Percentiles rank a stretch among this genome's conserved stretches.
phyloP scores from a whole-genome alignment of 2,888 invertebrate genomes.

The Siphlonurus alternatus region DNA sequence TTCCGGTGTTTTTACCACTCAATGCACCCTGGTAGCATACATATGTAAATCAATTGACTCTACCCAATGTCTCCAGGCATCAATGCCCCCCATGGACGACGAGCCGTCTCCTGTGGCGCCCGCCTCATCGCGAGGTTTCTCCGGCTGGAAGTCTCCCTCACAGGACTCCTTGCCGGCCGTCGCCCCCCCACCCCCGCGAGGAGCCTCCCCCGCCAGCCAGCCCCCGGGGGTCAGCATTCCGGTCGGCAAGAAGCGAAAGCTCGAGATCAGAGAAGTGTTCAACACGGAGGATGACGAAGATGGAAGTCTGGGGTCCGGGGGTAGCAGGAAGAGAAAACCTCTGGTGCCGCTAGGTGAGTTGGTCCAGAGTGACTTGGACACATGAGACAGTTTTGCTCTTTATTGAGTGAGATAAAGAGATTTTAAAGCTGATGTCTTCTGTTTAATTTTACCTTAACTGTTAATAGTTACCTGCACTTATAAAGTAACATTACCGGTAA shows the following conservation, averaged over 20 bases:
- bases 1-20: no score
- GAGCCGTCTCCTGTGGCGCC: background rate
- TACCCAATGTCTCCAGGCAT: background rate
- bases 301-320: conserved; percentile 30
- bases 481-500: no score
- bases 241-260: conserved; percentile 41
- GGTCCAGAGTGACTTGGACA: conserved; percentile 7
- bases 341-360: conserved; percentile 55
- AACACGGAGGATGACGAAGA: conserved; percentile 67
- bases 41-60: no score
- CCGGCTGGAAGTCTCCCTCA: conserved; percentile 9
- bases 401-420: no score
- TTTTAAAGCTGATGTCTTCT: no score
- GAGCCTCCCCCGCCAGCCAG: background rate
- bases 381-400: background rate
- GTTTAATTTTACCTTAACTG: no score
- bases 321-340: conserved; percentile 45
- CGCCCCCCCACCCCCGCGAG: background rate
- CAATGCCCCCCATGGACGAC: background rate
- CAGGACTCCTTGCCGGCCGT: background rate
- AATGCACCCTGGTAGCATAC: no score
- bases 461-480: no score
- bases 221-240: background rate
- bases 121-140: background rate
- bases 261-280: conserved; percentile 70